These are phyloP conservation scores for Apis laboriosa DNA, from an alignment of 1,140 invertebrate genomes.

Conservation along the genomic window DNA sequence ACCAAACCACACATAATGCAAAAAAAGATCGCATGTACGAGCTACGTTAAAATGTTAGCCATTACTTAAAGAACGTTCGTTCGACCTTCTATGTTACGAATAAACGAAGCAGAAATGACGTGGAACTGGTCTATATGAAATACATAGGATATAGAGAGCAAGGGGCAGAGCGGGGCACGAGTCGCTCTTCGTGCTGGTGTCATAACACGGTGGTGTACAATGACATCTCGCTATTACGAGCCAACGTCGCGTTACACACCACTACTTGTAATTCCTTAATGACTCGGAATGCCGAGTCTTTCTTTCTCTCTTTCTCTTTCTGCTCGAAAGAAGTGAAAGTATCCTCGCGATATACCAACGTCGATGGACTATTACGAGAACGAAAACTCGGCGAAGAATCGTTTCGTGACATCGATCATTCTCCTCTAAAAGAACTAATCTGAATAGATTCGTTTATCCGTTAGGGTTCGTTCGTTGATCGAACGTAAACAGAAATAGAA, in stretches of 20 bases:
- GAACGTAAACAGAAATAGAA: not conserved
- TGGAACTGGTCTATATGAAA: not conserved
- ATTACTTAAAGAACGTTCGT: too few species aligned
- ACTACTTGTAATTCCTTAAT: constrained; percentile 52
- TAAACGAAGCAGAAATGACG: not conserved
- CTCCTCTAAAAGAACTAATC: too few species aligned
- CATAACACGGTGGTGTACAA: constrained; percentile 53
- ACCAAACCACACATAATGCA: constrained; percentile 33
- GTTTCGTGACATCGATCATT: too few species aligned
- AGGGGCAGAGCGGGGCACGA: constrained; percentile 17
- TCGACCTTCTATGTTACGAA: too few species aligned
- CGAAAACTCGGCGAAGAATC: too few species aligned
- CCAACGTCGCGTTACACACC: not conserved
- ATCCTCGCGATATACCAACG: constrained; percentile 41
- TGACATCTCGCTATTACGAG: constrained; percentile 54
- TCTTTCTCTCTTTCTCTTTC: not conserved
- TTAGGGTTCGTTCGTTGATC: not conserved
- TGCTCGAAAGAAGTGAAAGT: constrained; percentile 63
- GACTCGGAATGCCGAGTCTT: constrained; percentile 55
- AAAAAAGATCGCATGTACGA: too few species aligned
- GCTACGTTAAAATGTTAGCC: too few species aligned
- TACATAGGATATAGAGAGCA: constrained; percentile 8
- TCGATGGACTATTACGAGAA: too few species aligned
- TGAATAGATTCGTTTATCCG: not conserved
- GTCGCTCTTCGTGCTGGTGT: constrained; percentile 34